Conservation (phyloP, 2,888 invertebrate species). For the Synanthedon myopaeformis region DNA sequence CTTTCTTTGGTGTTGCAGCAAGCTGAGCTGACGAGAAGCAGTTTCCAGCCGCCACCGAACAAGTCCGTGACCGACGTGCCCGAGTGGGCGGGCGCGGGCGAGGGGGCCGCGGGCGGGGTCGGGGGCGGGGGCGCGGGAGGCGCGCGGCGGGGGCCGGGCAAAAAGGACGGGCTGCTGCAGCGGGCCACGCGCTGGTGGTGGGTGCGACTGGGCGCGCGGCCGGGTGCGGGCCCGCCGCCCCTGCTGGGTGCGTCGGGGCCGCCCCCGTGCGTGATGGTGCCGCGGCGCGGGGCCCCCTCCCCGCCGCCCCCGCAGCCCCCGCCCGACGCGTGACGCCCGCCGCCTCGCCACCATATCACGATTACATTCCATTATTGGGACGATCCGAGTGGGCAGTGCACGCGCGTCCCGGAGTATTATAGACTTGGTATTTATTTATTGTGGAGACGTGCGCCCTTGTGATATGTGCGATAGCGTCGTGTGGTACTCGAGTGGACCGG, state of each 20-base stretch:
- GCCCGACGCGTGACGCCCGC: constrained; percentile 33
- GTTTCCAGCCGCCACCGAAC: constrained; percentile 75
- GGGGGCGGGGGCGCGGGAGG: constrained; percentile 20
- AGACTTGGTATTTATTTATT: constrained; percentile 67
- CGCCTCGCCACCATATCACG: constrained; percentile 46
- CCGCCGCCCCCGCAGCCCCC: constrained; percentile 13
- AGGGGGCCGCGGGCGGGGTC: constrained; percentile 19
- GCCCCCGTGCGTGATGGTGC: constrained; percentile 41
- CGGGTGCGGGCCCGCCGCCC: constrained; percentile 14
- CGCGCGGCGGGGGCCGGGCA: constrained; percentile 21
- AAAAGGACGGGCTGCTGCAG: constrained; percentile 66
- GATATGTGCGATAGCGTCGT: constrained; percentile 29
- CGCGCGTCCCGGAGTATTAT: constrained; percentile 57
- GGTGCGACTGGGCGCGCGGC: constrained; percentile 63
- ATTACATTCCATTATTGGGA: constrained; percentile 68
- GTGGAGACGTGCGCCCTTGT: constrained; percentile 31
- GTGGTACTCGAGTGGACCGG: constrained; percentile 18
- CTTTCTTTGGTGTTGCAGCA: constrained; percentile 49
- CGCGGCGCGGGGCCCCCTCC: constrained; percentile 22
- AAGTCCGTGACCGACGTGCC: constrained; percentile 77
- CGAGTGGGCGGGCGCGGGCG: constrained; percentile 56
- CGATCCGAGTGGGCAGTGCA: constrained; percentile 45
- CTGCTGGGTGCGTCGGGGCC: constrained; percentile 16
- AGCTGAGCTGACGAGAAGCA: constrained; percentile 76
- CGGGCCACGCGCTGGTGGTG: constrained; percentile 68